These are phyloP conservation scores for Drosophila pullipes DNA, from an alignment of 2,888 invertebrate species.

Conservation along the genomic window DNA sequence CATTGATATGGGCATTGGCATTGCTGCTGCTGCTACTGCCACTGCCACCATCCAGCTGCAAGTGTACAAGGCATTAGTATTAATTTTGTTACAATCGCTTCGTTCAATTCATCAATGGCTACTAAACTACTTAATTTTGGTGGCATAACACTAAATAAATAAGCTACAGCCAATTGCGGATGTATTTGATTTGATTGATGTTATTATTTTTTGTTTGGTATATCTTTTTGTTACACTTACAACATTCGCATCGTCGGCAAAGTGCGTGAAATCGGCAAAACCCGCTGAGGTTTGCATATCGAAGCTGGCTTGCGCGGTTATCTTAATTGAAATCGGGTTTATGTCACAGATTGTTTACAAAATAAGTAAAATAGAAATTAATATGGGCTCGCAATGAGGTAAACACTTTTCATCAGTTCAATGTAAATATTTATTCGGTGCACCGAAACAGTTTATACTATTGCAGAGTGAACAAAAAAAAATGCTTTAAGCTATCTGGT, in stretches of 20 bases:
- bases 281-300: conserved; percentile 85
- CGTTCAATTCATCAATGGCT: conserved; percentile 11
- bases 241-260: conserved; percentile 84
- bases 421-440: conserved; percentile 31
- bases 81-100: conserved; percentile 4
- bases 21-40: conserved; percentile 66
- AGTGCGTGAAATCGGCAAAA: conserved; percentile 90
- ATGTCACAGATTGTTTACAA: conserved; percentile 47
- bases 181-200: conserved; percentile 36
- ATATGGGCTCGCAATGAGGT: conserved; percentile 12
- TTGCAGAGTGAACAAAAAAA: background rate
- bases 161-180: conserved; percentile 59
- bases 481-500: background rate
- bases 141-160: conserved; percentile 49
- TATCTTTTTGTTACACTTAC: conserved; percentile 68
- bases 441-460: background rate
- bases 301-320: conserved; percentile 84
- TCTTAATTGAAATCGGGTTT: conserved; percentile 69
- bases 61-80: conserved; percentile 21
- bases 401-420: conserved; percentile 12
- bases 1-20: conserved; percentile 30
- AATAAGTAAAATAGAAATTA: conserved; percentile 30
- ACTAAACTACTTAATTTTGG: conserved; percentile 51
- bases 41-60: conserved; percentile 40
- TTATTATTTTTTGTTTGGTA: conserved; percentile 38